Evolutionary conservation across 2,113 vertebrate species (phyloP).

Genomic region (Geococcyx californianus): DNA sequence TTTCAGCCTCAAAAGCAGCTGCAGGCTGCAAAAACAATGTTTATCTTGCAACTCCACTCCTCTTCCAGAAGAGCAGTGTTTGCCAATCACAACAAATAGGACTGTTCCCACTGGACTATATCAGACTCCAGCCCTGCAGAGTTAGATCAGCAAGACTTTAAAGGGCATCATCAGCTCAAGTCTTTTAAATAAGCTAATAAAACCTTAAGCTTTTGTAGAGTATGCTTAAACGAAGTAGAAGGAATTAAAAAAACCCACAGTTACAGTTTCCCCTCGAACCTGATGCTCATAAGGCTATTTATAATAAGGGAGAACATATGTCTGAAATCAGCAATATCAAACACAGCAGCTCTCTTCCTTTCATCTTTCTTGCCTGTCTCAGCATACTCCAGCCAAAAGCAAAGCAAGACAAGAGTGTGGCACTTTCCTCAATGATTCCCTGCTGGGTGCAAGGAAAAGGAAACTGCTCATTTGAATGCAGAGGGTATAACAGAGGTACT

Average conservation of each 20-base stretch:
- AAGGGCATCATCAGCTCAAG: not conserved
- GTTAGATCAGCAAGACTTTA: not conserved
- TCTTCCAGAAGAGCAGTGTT: not conserved
- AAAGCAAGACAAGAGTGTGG: not conserved
- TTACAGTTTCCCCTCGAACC: not conserved
- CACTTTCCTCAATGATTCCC: not conserved
- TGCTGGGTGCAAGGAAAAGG: not conserved
- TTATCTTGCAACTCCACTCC: slow-evolving; percentile 39
- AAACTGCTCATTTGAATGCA: rapidly evolving
- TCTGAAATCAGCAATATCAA: not conserved
- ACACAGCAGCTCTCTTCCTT: not conserved
- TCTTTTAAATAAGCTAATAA: not conserved
- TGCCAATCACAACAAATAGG: not conserved
- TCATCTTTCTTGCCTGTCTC: not conserved
- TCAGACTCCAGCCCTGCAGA: not conserved
- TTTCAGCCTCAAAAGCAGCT: slow-evolving; percentile 1
- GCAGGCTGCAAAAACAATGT: not conserved
- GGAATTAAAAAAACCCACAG: not conserved
- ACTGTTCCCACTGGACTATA: not conserved
- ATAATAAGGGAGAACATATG: not conserved
- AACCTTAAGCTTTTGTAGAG: not conserved
- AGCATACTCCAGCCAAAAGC: not conserved
- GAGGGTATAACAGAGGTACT: not conserved
- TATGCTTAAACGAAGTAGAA: not conserved
- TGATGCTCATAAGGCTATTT: not conserved